Evolutionary conservation across 2,113 vertebrate genomes (phyloP).

Genomic region (human (Homo sapiens)): GRCh38 chr16:50637001-50637500

Average conservation of each 20-base stretch:
- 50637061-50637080: not conserved
- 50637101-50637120: not conserved
- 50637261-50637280: not conserved
- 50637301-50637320: too few species aligned
- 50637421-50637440: too few species aligned
- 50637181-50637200: too few species aligned
- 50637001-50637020: not conserved
- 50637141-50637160: not conserved
- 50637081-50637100: not conserved
- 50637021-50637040: not conserved
- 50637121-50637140: not conserved
- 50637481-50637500: too few species aligned
- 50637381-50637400: too few species aligned
- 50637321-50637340: too few species aligned
- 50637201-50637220: fast-evolving
- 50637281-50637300: too few species aligned
- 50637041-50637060: not conserved
- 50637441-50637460: too few species aligned
- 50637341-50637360: too few species aligned
- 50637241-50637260: not conserved
- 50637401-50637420: too few species aligned
- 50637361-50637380: too few species aligned
- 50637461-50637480: too few species aligned
- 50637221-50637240: not conserved
- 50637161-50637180: fast-evolving